Evolutionary conservation across 1,140 invertebrate species (phyloP), one percentile per base, ranked within the genome.

Genomic region (Cyrtorhinus lividipennis): DNA sequence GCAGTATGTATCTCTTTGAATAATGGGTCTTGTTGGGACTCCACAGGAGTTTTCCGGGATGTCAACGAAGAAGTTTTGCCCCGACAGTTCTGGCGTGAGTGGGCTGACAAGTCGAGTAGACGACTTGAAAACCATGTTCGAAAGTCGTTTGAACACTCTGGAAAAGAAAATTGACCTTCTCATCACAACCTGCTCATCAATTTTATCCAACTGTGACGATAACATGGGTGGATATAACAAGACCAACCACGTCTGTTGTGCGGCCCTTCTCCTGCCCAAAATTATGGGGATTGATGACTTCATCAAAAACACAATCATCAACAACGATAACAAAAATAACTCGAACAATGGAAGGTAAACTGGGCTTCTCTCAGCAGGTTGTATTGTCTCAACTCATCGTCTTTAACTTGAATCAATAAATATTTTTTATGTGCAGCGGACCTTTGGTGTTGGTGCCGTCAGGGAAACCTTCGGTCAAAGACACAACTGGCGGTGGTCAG

Each of bases 81-180:
- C 48, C 48, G 48, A 53, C 12, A 20, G 48, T 5, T 20, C 48
- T 1, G 58, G 27, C 15, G 25, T 24, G 13, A 59, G 27, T 26
- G 26, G 58, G 10, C 38, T 27, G n/a, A 18, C 58, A 15, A 27
- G n/a, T n/a, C 58, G 27, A 27, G 24, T 59, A 2, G 58, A 59
- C 13, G 58, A 59, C 10, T 26, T 59, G 24, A 59, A 59, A 30
- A 8, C 26, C 22, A 64, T 45, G 23, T 61, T 65, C 18, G 64
- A 65, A 44, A 44, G 22, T 23, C 59, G 64, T 10, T 25, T 65
- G 15, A 62, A 38, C n/a, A 48, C 56, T 18, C 27, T 65, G 22
- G 64, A 65, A 62, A 65, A 62, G 18, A 65, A 65, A 23, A 62
- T 65, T 22, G 64, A 65, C 56, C 57, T 65, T 2, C 56, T 65